Evolutionary conservation across 1,140 invertebrate species (phyloP).

Genomic region (Aphis craccivora): DNA sequence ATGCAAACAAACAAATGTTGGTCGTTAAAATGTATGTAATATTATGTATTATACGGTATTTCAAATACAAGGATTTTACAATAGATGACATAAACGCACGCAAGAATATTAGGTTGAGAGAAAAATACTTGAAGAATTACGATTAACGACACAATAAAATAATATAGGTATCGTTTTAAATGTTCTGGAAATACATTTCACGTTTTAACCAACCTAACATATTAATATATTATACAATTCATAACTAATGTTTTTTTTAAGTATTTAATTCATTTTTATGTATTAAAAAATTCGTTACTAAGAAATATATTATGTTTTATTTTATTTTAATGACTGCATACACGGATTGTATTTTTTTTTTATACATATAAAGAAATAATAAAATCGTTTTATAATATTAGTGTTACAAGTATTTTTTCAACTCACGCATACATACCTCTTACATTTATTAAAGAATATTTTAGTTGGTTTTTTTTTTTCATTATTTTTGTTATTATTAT

Average conservation of each 20-base stretch:
- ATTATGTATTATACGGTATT: background rate
- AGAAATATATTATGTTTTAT: background rate
- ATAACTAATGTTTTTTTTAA: background rate
- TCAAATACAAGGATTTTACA: background rate
- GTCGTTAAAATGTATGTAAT: background rate
- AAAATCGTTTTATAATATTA: background rate
- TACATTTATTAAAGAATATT: slow-evolving; percentile 1
- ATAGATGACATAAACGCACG: background rate
- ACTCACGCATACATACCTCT: background rate
- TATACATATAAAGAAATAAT: background rate
- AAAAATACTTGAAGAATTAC: background rate
- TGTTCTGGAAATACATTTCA: background rate
- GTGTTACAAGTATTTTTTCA: background rate
- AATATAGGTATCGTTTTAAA: background rate
- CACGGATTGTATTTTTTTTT: background rate
- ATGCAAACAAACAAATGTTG: background rate
- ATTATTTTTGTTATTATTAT: background rate
- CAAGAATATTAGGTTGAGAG: background rate
- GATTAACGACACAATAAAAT: background rate
- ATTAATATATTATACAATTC: background rate
- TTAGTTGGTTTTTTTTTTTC: background rate
- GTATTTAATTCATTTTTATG: background rate
- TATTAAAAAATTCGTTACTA: background rate
- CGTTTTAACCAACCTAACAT: background rate
- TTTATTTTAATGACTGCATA: background rate